phyloP scores from a whole-genome alignment of 2,888 invertebrate species.

The Xiphydria camelus region DNA sequence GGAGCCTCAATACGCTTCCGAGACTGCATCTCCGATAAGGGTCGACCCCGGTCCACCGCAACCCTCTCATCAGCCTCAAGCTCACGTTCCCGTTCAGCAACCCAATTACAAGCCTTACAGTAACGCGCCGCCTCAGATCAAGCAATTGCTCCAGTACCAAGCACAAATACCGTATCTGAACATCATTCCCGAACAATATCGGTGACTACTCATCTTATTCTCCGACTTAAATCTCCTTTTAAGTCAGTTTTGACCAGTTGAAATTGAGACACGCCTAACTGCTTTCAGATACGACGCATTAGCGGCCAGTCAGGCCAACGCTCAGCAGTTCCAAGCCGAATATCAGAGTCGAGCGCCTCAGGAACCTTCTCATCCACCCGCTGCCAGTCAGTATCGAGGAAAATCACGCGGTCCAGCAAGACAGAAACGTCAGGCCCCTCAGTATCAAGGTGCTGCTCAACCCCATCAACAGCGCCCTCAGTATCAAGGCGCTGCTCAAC shows the following conservation, averaged over 20 bases:
- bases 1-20: slow-evolving; percentile 20
- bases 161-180: slow-evolving; percentile 51
- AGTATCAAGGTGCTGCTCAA: slow-evolving; percentile 16
- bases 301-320: slow-evolving; percentile 12
- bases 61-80: slow-evolving; percentile 16
- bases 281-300: slow-evolving; percentile 14
- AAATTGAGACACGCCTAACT: slow-evolving; percentile 14
- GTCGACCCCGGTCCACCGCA: not conserved
- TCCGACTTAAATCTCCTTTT: slow-evolving; percentile 32
- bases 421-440: slow-evolving; percentile 34
- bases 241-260: slow-evolving; percentile 31
- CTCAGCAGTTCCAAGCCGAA: slow-evolving; percentile 20
- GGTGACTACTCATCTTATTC: too few species aligned
- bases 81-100: slow-evolving; percentile 18
- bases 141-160: slow-evolving; percentile 48
- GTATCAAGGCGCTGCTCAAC: slow-evolving; percentile 31
- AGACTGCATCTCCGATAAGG: slow-evolving; percentile 7
- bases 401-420: slow-evolving; percentile 29
- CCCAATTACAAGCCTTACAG: slow-evolving; percentile 40
- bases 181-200: slow-evolving; percentile 47
- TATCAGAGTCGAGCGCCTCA: not conserved
- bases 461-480: slow-evolving; percentile 11
- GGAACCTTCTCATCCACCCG: slow-evolving; percentile 1
- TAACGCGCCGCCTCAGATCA: slow-evolving; percentile 47
- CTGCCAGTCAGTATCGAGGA: slow-evolving; percentile 8